These are phyloP conservation scores for Buteo buteo DNA, from an alignment of 2,113 vertebrate species.

Conservation along the genomic window DNA sequence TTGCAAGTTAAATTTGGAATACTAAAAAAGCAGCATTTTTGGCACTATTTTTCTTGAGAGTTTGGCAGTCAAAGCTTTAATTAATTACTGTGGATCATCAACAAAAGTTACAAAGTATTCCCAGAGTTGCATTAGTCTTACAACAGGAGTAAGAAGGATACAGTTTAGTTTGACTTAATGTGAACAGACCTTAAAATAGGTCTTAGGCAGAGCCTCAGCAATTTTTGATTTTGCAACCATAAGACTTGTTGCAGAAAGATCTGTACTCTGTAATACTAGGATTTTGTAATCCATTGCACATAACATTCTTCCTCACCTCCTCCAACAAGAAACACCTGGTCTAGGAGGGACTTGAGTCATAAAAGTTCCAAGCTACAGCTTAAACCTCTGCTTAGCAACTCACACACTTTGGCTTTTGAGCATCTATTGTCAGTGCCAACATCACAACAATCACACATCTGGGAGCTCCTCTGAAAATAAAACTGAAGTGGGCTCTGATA, in stretches of 20 bases:
- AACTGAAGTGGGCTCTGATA: background rate
- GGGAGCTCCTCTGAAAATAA: background rate
- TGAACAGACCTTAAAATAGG: constrained; percentile 1
- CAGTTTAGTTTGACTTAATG: background rate
- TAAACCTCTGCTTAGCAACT: background rate
- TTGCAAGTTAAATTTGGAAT: background rate
- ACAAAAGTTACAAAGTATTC: background rate
- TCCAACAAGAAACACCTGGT: constrained; percentile 42
- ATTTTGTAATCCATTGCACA: constrained; percentile 42
- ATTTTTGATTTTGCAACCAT: constrained; percentile 33
- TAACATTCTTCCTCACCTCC: background rate
- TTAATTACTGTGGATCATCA: background rate
- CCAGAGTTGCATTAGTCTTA: background rate
- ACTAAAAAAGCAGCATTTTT: background rate
- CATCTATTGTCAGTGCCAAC: background rate
- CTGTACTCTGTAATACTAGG: background rate
- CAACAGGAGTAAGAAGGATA: background rate
- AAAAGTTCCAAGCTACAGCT: background rate
- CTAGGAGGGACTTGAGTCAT: background rate
- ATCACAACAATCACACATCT: background rate
- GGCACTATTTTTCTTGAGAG: background rate
- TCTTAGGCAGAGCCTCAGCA: background rate
- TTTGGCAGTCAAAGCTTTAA: background rate
- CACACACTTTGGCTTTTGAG: background rate
- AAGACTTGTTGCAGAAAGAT: constrained; percentile 29